phyloP scores from a whole-genome alignment of 2,113 vertebrate genomes.

The Merops nubicus region DNA sequence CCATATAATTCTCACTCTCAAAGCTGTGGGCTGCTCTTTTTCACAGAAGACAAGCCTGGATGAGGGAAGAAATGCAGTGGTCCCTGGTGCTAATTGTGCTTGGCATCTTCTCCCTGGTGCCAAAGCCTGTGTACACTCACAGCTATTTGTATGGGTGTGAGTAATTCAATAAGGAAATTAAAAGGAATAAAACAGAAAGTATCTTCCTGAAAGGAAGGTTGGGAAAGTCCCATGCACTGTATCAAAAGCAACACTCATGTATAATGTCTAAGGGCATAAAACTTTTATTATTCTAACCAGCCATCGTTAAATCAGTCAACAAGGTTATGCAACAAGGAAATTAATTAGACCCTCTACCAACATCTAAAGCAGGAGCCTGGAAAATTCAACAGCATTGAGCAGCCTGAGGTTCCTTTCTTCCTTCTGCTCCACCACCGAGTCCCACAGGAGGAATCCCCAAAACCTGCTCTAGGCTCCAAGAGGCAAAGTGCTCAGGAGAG shows the following conservation, averaged over 20 bases:
- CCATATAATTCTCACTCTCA: neutral
- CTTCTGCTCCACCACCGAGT: neutral
- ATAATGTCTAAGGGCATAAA: slow-evolving; percentile 10
- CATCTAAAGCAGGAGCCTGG: neutral
- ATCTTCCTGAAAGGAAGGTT: neutral
- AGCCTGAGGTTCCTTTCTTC: neutral
- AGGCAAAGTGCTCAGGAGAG: neutral
- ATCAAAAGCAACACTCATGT: neutral
- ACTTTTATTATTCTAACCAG: slow-evolving; percentile 27
- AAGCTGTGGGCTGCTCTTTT: neutral
- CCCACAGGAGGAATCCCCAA: neutral
- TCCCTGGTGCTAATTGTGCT: neutral
- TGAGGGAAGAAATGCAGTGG: neutral
- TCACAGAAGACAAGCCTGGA: neutral
- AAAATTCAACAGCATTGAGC: neutral
- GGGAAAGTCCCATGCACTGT: neutral
- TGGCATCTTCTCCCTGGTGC: neutral
- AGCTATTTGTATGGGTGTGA: neutral
- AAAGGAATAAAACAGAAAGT: neutral
- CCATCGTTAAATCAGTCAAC: slow-evolving; percentile 19
- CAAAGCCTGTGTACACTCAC: neutral
- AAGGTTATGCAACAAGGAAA: slow-evolving; percentile 7
- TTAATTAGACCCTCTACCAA: neutral
- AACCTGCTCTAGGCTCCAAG: neutral
- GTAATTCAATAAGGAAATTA: slow-evolving; percentile 23